These are phyloP conservation scores for Cinclus mexicanus DNA, from an alignment of 2,113 vertebrate genomes.

Conservation along the genomic window DNA sequence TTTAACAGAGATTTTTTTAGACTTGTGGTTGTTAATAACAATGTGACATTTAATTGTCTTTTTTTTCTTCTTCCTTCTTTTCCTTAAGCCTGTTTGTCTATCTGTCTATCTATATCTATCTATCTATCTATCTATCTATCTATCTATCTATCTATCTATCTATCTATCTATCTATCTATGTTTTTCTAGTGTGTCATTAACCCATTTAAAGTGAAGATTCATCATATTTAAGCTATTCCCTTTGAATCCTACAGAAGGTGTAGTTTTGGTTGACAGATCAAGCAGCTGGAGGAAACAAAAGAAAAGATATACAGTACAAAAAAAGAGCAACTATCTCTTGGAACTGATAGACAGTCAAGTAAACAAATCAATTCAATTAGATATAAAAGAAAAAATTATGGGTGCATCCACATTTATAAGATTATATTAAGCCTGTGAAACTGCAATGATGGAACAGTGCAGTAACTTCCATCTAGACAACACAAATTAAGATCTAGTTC, in stretches of 20 bases:
- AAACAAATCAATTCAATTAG: neutral
- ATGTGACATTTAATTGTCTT: neutral
- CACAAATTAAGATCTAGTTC: neutral
- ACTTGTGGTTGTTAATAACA: neutral
- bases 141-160: neutral
- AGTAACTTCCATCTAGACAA: neutral
- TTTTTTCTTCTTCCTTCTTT: neutral
- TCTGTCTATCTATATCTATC: neutral
- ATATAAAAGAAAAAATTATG: neutral
- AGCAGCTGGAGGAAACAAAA: neutral
- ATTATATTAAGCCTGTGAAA: neutral
- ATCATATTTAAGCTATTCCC: neutral
- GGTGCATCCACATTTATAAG: neutral
- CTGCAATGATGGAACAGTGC: neutral
- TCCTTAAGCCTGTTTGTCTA: neutral
- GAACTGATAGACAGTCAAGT: neutral
- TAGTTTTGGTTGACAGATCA: neutral
- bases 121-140: neutral
- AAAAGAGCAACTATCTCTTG: neutral
- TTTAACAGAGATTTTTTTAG: neutral
- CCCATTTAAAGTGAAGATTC: neutral
- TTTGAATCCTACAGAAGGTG: neutral
- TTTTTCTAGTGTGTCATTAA: neutral
- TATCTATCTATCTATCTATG: neutral
- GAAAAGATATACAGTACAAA: neutral